Evolutionary conservation across 2,113 vertebrate genomes (phyloP), one percentile per base, ranked within the genome.

Genomic region (Lycaon pictus): DNA sequence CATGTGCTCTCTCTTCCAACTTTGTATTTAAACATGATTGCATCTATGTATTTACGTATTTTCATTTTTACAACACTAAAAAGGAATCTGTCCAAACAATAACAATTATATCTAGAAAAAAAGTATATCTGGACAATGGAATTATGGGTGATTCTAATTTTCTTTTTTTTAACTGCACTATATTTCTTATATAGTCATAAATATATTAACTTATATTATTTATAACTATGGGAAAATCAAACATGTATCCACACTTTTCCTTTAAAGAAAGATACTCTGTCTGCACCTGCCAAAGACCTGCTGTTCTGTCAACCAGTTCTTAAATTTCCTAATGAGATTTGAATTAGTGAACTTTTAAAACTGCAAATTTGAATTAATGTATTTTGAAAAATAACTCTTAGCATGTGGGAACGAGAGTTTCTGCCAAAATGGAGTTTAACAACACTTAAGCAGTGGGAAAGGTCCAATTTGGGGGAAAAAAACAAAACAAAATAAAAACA

Each of bases 311-410:
- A 84, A 90, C 11, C 32, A 88, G 15, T 90, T 96, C 86, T 84
- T 77, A 63, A 63, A 29, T 81, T 82, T 92, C 81, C 43, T 58
- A 93, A 90, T 32, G 11, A 96, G 60, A 90, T 77, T 23, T 51
- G 67, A 86, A 84, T 89, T 69, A 84, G 43, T 48, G 7, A 25
- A 53, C 58, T 88, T 87, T 76, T 77, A 82, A 94, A 81, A 88
- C n/a, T 62, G 25, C 13, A 96, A 91, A 83, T 79, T 55, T 88
- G 29, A 92, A 83, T 88, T 83, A 90, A 67, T n/a, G 8, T 87
- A 7, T 77, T 88, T 88, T 56, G 65, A 83, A 89, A 81, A 90
- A 55, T 43, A 87, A 77, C 56, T 87, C 48, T 76, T 88, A 79
- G n/a, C 37, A 80, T 56, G 23, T 51, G 58, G 63, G 56, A 91